Evolutionary conservation across 2,888 invertebrate genomes (phyloP).

Genomic region (Cremastinae sp.): DNA sequence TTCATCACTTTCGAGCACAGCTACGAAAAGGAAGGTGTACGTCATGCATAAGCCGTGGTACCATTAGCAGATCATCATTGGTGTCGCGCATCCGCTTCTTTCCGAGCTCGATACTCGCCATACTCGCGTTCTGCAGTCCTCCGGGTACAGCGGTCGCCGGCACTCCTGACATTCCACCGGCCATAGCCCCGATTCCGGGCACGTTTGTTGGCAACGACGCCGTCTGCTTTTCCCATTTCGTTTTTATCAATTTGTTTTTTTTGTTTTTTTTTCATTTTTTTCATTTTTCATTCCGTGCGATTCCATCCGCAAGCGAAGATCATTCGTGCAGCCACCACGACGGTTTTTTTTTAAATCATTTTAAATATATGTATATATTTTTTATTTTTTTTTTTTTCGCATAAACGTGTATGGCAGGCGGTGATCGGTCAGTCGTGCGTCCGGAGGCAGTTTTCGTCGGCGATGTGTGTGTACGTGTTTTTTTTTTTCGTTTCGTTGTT

Average conservation of each 20-base stretch:
- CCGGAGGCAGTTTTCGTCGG: conserved; percentile 64
- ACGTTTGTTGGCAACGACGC: conserved; percentile 77
- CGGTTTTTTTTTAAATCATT: conserved; percentile 32
- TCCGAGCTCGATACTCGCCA: conserved; percentile 91
- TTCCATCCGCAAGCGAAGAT: conserved; percentile 51
- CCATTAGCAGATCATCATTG: conserved; percentile 96
- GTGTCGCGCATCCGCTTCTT: conserved; percentile 96
- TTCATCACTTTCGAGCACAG: conserved; percentile 41
- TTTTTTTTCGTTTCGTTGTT: conserved; percentile 37
- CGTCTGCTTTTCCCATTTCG: conserved; percentile 73
- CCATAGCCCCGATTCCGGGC: conserved; percentile 77
- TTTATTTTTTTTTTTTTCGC: conserved; percentile 65
- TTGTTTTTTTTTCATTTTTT: conserved; percentile 37
- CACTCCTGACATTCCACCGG: conserved; percentile 78
- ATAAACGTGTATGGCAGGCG: conserved; percentile 67
- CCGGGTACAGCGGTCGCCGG: conserved; percentile 82
- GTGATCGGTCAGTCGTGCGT: conserved; percentile 68
- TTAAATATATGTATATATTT: no score
- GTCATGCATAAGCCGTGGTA: conserved; percentile 85
- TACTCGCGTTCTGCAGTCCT: conserved; percentile 86
- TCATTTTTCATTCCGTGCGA: conserved; percentile 55
- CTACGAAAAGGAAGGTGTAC: conserved; percentile 75
- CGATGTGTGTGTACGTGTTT: conserved; percentile 48
- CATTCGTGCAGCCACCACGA: conserved; percentile 58
- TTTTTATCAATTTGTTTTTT: conserved; percentile 45